phyloP scores from a whole-genome alignment of 2,888 invertebrate species.

The Drosophila mettleri region DNA sequence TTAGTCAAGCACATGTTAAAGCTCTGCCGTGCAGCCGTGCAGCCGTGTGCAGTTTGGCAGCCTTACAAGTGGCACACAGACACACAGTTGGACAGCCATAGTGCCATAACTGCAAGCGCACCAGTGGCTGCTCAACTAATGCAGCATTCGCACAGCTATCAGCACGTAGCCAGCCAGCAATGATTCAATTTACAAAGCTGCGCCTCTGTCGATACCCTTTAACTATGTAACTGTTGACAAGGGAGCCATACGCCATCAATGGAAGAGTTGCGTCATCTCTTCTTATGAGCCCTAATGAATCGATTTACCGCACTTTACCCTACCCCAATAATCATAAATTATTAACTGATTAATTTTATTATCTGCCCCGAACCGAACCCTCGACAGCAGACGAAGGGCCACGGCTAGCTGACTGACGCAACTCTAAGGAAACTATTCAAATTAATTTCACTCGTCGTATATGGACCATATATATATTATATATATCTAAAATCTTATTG shows the following conservation, averaged over 20 bases:
- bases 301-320: background rate
- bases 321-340: slow-evolving; percentile 20
- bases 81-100: slow-evolving; percentile 20
- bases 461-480: background rate
- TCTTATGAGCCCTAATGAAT: background rate
- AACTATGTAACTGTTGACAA: background rate
- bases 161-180: slow-evolving; percentile 22
- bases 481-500: no score
- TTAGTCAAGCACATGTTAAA: slow-evolving; percentile 21
- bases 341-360: slow-evolving; percentile 11
- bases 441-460: background rate
- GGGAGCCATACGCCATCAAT: background rate
- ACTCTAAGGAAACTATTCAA: background rate
- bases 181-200: slow-evolving; percentile 3
- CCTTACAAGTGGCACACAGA: background rate
- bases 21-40: no score
- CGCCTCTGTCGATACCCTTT: background rate
- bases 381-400: background rate
- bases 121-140: slow-evolving; percentile 37
- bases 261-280: background rate
- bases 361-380: background rate
- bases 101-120: background rate
- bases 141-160: slow-evolving; percentile 13
- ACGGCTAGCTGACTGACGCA: background rate
- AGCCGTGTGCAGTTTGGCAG: slow-evolving; percentile 7